These are phyloP conservation scores for Bagarius yarrelli DNA, from an alignment of 2,113 vertebrate species.

Conservation along the genomic window DNA sequence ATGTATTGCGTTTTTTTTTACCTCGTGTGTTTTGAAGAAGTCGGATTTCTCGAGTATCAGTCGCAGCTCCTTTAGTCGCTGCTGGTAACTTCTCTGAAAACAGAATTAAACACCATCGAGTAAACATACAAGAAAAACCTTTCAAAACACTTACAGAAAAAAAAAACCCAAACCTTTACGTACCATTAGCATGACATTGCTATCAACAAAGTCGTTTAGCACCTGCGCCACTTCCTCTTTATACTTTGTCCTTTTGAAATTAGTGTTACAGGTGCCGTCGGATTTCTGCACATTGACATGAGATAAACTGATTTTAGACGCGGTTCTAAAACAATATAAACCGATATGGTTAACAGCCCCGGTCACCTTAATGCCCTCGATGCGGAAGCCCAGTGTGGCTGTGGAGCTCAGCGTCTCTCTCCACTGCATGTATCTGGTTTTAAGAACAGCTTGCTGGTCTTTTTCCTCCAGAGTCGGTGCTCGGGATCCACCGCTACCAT, in stretches of 20 bases:
- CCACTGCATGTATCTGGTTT: slow-evolving; percentile 88
- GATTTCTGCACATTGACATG: slow-evolving; percentile 69
- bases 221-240: slow-evolving; percentile 74
- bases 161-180: slow-evolving; percentile 39
- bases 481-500: slow-evolving; percentile 81
- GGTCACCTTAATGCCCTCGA: slow-evolving; percentile 78
- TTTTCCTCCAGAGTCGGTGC: slow-evolving; percentile 78
- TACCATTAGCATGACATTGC: slow-evolving; percentile 73
- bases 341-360: neutral
- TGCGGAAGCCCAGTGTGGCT: slow-evolving; percentile 81
- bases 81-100: slow-evolving; percentile 73
- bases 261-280: slow-evolving; percentile 77
- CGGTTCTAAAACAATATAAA: neutral
- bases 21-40: slow-evolving; percentile 84
- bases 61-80: slow-evolving; percentile 72
- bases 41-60: slow-evolving; percentile 72
- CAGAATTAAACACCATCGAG: neutral
- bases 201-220: slow-evolving; percentile 75
- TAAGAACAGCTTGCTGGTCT: slow-evolving; percentile 73
- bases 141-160: neutral
- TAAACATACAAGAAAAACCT: neutral
- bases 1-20: slow-evolving; percentile 41
- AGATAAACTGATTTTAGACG: neutral
- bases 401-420: slow-evolving; percentile 83
- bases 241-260: slow-evolving; percentile 83